Base-by-base conservation (phyloP, 2,888 invertebrate species). In the Scaptodrosophila latifasciaeformis region DNA sequence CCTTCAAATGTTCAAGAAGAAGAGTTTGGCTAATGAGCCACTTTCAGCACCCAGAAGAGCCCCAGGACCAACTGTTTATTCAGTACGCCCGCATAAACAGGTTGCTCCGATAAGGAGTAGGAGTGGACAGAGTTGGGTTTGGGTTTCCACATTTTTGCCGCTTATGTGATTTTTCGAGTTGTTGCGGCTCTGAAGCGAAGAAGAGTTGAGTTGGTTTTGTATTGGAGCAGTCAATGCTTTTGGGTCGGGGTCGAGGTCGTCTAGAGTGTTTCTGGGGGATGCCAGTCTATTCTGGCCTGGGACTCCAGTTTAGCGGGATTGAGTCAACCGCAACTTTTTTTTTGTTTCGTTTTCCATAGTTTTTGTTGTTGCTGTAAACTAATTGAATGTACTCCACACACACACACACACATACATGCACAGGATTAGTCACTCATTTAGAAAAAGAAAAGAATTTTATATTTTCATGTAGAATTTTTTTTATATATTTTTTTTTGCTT, bases 81-180 rank as follows among this genome's bases (percentile, higher is more conserved):
- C n/a, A n/a, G n/a, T n/a, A n/a, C n/a, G n/a, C n/a, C n/a, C n/a
- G n/a, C n/a, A n/a, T n/a, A n/a, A n/a, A n/a, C 30, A 39, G 49
- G 39, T 40, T 39, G 49, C 49, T 31, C 19, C 18, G 18, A 24
- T 13, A 39, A 48, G 15, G 19, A 24, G 29, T 13, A 30, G 19
- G 9, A 12, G 29, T 18, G 10, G 29, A 19, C 35, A 12, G 42
- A 17, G 34, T 49, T 24, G 17, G 30, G 15, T 54, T 59, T 52
- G 43, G 50, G 59, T 57, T 59, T 78, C 60, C 74, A 66, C 62
- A 55, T 61, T 61, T 58, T 62, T 68, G 76, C 56, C 62, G 76
- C 65, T 58, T 72, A 72, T 62, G 63, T 76, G 80, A 62, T 66
- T 76, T 77, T 77, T 76, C 49, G 59, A 79, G 74, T 70, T 66